Evolutionary conservation across 2,113 vertebrate species (phyloP).

Genomic region (Rhynchomys soricoides): DNA sequence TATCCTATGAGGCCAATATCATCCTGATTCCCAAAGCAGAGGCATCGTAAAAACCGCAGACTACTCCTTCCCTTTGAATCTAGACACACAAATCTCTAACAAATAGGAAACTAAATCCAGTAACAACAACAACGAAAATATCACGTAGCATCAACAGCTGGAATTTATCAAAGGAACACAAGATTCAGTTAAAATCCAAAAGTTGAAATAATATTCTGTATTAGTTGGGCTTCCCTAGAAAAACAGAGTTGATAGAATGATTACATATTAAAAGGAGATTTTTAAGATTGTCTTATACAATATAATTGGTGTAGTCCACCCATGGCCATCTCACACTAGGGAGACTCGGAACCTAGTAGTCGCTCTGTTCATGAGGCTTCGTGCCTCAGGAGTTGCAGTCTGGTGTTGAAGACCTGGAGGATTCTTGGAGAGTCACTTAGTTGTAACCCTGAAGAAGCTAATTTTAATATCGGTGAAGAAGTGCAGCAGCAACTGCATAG

Average conservation of each 20-base stretch:
- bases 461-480: not conserved
- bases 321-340: not conserved
- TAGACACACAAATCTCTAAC: not conserved
- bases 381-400: not conserved
- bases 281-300: not conserved
- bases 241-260: not conserved
- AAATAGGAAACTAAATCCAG: constrained; percentile 35
- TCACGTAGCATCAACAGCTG: not conserved
- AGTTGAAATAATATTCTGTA: not conserved
- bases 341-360: not conserved
- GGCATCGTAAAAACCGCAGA: not conserved
- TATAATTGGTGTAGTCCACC: not conserved
- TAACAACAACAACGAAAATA: not conserved
- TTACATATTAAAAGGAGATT: not conserved
- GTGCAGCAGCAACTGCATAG: not conserved
- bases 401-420: not conserved
- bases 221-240: not conserved
- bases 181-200: constrained; percentile 3
- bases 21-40: constrained; percentile 4
- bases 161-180: not conserved
- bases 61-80: not conserved
- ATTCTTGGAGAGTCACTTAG: not conserved
- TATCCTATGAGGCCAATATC: not conserved
- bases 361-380: not conserved
- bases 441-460: not conserved